Evolutionary conservation across 2,113 vertebrate species (phyloP), one percentile per base, ranked within the genome.

Genomic region (Tympanuchus pallidicinctus): DNA sequence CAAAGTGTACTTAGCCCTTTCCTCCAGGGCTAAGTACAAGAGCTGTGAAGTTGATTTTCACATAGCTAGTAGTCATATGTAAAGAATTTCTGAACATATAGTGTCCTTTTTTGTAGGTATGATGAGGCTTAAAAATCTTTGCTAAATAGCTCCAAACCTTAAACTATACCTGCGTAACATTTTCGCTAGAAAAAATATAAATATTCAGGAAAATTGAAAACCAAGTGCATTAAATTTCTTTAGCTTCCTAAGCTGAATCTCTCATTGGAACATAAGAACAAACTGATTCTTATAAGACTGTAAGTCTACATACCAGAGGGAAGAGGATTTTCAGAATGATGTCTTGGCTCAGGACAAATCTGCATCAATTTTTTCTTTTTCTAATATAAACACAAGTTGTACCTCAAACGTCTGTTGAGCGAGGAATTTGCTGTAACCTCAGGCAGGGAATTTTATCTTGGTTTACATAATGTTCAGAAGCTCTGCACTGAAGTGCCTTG

Each of bases 341-440:
- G 11, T 10, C 40, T 85, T 54, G 77, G 42, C 70, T 94, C 32
- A 38, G 63, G 16, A 87, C 42, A 71, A 83, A 81, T 67, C 21
- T 77, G 70, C 4, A 40, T 64, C 24, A 38, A 15, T 84, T 92
- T 75, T 1, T 77, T 30, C 67, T 38, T 54, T 63, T 63, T 77
- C 27, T 60, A 56, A 71, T 42, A 9, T 28, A 72, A 89, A 42
- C 5, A 92, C 61, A 92, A 67, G 45, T 43, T 84, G 65, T 94
- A 75, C 52, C 43, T 87, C 52, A 84, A 47, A 86, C 88, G 14
- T 89, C 92, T 92, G 45, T 59, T 90, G 77, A 27, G 8, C 17
- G 78, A 86, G 45, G 77, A 52, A 88, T 94, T 88, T 88, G 61
- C 65, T 86, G 30, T 82, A 86, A 75, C 80, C 80, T 65, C 76